Evolutionary conservation across 2,113 vertebrate genomes (phyloP).

Genomic region (Agelaius tricolor): DNA sequence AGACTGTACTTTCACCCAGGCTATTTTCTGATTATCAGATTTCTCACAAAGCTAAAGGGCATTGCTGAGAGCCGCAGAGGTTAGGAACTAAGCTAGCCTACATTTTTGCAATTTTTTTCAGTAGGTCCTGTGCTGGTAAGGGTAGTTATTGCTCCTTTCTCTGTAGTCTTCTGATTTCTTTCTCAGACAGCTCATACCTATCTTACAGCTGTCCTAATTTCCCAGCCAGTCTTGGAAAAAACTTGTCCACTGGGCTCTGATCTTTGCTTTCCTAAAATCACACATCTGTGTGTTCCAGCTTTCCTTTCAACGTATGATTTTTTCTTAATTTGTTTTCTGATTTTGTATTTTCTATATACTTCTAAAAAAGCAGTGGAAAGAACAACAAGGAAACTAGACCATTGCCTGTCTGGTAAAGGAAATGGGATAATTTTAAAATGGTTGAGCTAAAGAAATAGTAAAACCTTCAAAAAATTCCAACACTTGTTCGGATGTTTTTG

Average conservation of each 20-base stretch:
- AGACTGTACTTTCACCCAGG: not conserved
- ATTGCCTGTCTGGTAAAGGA: not conserved
- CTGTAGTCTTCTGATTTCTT: not conserved
- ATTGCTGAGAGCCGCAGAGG: not conserved
- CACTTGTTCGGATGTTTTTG: not conserved
- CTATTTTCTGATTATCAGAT: not conserved
- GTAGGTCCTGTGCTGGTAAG: not conserved
- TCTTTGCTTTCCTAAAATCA: not conserved
- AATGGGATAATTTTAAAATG: not conserved
- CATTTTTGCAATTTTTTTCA: not conserved
- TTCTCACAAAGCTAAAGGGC: not conserved
- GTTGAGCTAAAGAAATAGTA: not conserved
- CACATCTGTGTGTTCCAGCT: not conserved
- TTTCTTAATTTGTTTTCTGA: not conserved
- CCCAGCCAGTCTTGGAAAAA: not conserved
- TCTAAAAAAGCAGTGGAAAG: not conserved
- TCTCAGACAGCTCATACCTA: not conserved
- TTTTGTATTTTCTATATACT: not conserved
- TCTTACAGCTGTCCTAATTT: not conserved
- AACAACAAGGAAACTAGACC: not conserved
- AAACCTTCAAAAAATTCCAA: constrained; percentile 26
- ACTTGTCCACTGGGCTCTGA: not conserved
- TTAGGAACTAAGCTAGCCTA: not conserved
- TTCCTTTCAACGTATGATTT: not conserved
- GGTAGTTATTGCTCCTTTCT: not conserved